Evolutionary conservation across 2,797 vertebrate genomes (phyloP).

Genomic region (Todus mexicanus): DNA sequence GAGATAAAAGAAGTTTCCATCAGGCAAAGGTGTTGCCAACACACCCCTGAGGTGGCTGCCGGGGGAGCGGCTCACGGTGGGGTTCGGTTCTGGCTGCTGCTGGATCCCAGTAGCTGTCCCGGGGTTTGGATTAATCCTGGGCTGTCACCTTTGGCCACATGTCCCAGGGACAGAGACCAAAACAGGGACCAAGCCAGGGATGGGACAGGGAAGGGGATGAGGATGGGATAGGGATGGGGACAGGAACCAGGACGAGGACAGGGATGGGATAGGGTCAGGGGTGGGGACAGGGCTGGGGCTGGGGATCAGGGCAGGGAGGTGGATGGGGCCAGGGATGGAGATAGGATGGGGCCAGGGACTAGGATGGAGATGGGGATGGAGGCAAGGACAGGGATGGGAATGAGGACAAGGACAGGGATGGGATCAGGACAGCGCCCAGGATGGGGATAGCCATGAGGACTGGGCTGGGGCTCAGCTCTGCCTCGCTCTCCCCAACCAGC

Average conservation of each 20-base stretch:
- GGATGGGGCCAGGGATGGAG: too few relatives aligned
- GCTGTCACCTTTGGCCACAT: rapidly evolving
- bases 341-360: too few relatives aligned
- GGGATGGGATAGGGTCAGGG: neutral
- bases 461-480: neutral
- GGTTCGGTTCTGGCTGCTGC: neutral
- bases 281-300: neutral
- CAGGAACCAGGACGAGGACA: too few relatives aligned
- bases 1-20: neutral
- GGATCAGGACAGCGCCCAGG: too few relatives aligned
- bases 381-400: too few relatives aligned
- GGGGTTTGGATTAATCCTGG: neutral
- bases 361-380: too few relatives aligned
- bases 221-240: too few relatives aligned
- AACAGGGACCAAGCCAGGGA: too few relatives aligned
- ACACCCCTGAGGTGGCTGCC: neutral
- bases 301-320: too few relatives aligned
- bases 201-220: neutral
- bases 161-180: neutral
- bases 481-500: neutral
- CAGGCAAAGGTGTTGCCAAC: neutral
- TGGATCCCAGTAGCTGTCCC: rapidly evolving
- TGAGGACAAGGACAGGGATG: neutral
- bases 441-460: too few relatives aligned
- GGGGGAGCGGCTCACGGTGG: neutral